Conservation (phyloP, 2,888 invertebrate genomes). For the Andrena fulva region DNA sequence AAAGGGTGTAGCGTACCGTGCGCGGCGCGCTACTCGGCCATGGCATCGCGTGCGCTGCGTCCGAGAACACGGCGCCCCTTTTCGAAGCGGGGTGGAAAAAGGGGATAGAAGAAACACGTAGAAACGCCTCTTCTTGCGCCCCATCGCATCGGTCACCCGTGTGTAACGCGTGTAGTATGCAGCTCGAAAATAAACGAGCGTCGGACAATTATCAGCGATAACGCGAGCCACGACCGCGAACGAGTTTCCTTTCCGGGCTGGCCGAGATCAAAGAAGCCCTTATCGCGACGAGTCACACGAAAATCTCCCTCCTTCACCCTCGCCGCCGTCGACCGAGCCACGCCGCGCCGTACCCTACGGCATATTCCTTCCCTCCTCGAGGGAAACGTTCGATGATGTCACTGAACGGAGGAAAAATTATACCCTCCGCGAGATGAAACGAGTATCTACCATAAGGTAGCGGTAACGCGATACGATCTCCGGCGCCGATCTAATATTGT, state of each 20-base stretch:
- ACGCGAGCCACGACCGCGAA: background rate
- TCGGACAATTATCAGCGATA: slow-evolving; percentile 18
- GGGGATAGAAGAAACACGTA: slow-evolving; percentile 14
- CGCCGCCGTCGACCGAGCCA: too few relatives aligned
- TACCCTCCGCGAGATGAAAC: slow-evolving; percentile 28
- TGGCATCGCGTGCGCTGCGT: slow-evolving; percentile 64
- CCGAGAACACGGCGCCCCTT: slow-evolving; percentile 34
- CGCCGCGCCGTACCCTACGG: too few relatives aligned
- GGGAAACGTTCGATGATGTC: background rate
- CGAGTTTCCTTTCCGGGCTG: background rate
- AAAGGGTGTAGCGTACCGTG: slow-evolving; percentile 29
- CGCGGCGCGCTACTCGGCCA: background rate
- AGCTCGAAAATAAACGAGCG: background rate
- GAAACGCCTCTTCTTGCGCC: slow-evolving; percentile 52
- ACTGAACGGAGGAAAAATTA: slow-evolving; percentile 20
- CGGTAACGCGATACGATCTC: slow-evolving; percentile 52
- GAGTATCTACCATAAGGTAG: slow-evolving; percentile 38
- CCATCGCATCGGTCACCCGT: slow-evolving; percentile 13
- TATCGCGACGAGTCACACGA: background rate
- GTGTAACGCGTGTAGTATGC: background rate
- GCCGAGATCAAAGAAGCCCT: background rate
- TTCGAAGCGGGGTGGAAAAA: background rate
- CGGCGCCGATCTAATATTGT: slow-evolving; percentile 48
- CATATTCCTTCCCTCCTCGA: too few relatives aligned
- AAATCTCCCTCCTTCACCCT: background rate